phyloP scores from a whole-genome alignment of 1,140 invertebrate species.

The Tachypleus tridentatus region DNA sequence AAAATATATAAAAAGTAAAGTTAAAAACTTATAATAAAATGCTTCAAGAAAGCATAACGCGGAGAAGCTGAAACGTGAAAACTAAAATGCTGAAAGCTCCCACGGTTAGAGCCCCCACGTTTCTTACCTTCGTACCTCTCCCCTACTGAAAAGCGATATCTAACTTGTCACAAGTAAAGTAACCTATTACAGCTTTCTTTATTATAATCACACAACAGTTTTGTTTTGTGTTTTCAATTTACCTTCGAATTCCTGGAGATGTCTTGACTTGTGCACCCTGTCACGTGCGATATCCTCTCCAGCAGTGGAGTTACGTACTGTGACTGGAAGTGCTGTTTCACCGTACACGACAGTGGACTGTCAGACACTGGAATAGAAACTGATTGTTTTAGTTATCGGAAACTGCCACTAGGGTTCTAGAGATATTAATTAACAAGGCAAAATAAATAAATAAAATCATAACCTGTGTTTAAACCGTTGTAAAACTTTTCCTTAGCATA shows the following conservation, averaged over 20 bases:
- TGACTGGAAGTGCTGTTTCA: constrained; percentile 10
- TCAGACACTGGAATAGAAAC: too few relatives aligned
- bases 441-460: too few relatives aligned
- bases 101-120: background rate
- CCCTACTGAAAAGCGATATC: background rate
- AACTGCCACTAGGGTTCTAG: too few relatives aligned
- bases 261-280: constrained; percentile 9
- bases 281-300: constrained; percentile 11
- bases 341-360: constrained; percentile 3
- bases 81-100: background rate
- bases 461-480: too few relatives aligned
- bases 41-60: too few relatives aligned
- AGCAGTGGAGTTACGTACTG: constrained; percentile 14
- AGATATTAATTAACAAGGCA: too few relatives aligned
- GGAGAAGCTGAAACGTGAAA: background rate
- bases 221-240: background rate
- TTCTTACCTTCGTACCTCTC: background rate
- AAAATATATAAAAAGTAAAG: too few relatives aligned
- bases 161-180: background rate
- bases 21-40: too few relatives aligned
- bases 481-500: too few relatives aligned
- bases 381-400: too few relatives aligned
- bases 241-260: constrained; percentile 5
- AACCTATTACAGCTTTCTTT: background rate
- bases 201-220: background rate